A percentile compares a stretch with the other conserved stretches of the same genome.
Evolutionary conservation across 1,140 invertebrate species (phyloP).

Genomic region (Drosophila eugracilis): DNA sequence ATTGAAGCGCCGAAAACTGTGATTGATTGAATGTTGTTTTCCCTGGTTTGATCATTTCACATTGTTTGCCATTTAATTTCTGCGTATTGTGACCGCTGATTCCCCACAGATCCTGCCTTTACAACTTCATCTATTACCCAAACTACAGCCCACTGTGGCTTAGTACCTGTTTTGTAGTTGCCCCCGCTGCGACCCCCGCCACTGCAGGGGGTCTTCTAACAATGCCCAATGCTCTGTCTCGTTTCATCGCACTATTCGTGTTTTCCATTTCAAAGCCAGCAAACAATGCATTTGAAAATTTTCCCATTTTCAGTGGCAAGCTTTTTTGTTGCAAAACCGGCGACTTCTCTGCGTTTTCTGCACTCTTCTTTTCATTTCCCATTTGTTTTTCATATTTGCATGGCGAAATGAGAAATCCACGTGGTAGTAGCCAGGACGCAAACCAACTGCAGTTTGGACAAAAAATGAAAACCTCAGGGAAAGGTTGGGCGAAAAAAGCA

Average conservation of each 20-base stretch:
- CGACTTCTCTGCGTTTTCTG: conserved; percentile 9
- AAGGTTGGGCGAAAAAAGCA: conserved; percentile 1
- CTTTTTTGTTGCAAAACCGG: conserved; percentile 37
- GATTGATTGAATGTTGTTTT: not conserved
- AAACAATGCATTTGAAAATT: conserved; percentile 76
- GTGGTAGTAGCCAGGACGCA: conserved; percentile 51
- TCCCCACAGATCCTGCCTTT: not conserved
- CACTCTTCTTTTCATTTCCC: conserved; percentile 43
- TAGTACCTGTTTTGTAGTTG: not conserved
- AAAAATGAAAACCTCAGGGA: conserved; percentile 17
- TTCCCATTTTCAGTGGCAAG: conserved; percentile 48
- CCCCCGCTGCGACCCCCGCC: not conserved
- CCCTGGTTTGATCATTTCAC: not conserved
- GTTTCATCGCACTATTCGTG: conserved; percentile 34
- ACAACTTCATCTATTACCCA: not conserved
- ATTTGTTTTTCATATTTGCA: conserved; percentile 81
- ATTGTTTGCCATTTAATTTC: not conserved
- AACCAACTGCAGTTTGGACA: conserved; percentile 22
- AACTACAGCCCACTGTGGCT: not conserved
- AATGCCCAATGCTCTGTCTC: conserved; percentile 33
- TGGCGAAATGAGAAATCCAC: conserved; percentile 75
- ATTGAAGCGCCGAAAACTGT: not conserved
- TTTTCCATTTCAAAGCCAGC: conserved; percentile 74
- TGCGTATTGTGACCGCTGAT: not conserved
- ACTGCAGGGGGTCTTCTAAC: conserved; percentile 40